Evolutionary conservation across 2,113 vertebrate genomes (phyloP), one percentile per base, ranked within the genome.

Genomic region (Progne subis): DNA sequence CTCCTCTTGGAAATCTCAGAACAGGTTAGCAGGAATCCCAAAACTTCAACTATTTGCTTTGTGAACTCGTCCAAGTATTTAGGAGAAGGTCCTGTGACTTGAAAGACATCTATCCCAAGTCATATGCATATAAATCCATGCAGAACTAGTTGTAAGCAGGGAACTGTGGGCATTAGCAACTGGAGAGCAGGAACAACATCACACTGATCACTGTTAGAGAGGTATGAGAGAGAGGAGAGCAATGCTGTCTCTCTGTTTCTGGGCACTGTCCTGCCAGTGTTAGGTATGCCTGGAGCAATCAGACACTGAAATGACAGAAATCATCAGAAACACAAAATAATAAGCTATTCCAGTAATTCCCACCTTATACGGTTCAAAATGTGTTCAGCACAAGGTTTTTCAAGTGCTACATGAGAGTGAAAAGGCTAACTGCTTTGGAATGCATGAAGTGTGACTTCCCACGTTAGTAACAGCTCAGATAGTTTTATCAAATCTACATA

Each of bases 401-500:
- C 71, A 90, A 92, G 77, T 68, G 55, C 83, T 81, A 20, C 56
- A 67, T 82, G 46, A 76, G 44, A 95, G 55, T 75, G 47, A 93
- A 91, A 95, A 90, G 67, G 63, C 88, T 91, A 95, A 91, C 84
- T 95, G 83, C 90, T 91, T 86, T 86, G 57, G 53, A 91, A 71
- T 46, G 91, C 31, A 68, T 60, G 31, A 93, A 95, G 65, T 59
- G 67, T 47, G 86, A 61, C 57, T 75, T 71, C 96, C 95, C 78
- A 88, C 52, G 4, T 93, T 96, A 92, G 91, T 97, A 97, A 76
- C 82, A 84, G 76, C 77, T 90, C 88, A 87, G 39, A 89, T 93
- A 95, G 83, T 92, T 78, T 95, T 87, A 88, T 92, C 82, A 96
- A 64, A 88, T 82, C 72, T 94, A 79, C 94, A 96, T 95, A 96